phyloP scores from a whole-genome alignment of 2,888 invertebrate species.

The Syrista parreyssii region DNA sequence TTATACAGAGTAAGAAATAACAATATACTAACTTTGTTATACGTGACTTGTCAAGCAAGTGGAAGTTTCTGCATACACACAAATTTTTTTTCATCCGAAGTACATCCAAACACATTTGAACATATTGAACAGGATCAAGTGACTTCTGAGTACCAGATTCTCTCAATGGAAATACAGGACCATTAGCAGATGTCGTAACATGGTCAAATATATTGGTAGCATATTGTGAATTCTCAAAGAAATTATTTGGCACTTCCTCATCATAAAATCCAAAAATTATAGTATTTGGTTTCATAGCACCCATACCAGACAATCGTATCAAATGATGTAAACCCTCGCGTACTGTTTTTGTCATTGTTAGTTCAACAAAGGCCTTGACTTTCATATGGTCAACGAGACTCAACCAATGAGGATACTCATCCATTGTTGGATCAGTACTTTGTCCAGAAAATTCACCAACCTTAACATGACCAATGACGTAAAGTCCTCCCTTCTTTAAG shows the following conservation, averaged over 20 bases:
- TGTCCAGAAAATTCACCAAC: conserved; percentile 70
- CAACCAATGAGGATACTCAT: conserved; percentile 90
- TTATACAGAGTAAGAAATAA: neutral
- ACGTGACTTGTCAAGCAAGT: conserved; percentile 81
- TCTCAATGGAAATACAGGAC: conserved; percentile 70
- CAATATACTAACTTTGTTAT: conserved; percentile 73
- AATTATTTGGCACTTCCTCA: conserved; percentile 78
- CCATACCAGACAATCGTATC: conserved; percentile 91
- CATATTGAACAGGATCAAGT: conserved; percentile 76
- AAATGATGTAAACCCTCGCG: conserved; percentile 93
- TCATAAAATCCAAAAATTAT: conserved; percentile 96
- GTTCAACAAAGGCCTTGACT: conserved; percentile 95
- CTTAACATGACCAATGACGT: conserved; percentile 88
- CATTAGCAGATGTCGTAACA: conserved; percentile 57
- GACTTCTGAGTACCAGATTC: conserved; percentile 64
- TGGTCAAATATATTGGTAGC: conserved; percentile 69
- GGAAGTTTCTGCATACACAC: conserved; percentile 92
- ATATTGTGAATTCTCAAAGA: conserved; percentile 72
- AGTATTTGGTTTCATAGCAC: conserved; percentile 99
- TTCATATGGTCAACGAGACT: conserved; percentile 94
- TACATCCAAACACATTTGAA: conserved; percentile 87
- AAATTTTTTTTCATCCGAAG: conserved; percentile 95
- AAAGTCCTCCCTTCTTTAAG: conserved; percentile 93
- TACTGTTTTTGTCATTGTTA: conserved; percentile 87
- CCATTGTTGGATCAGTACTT: conserved; percentile 76